A percentile compares a stretch with the other conserved stretches of the same genome.
These are phyloP conservation scores for Balanococcus diminutus DNA, from an alignment of 2,888 invertebrate species.

Conservation along the genomic window DNA sequence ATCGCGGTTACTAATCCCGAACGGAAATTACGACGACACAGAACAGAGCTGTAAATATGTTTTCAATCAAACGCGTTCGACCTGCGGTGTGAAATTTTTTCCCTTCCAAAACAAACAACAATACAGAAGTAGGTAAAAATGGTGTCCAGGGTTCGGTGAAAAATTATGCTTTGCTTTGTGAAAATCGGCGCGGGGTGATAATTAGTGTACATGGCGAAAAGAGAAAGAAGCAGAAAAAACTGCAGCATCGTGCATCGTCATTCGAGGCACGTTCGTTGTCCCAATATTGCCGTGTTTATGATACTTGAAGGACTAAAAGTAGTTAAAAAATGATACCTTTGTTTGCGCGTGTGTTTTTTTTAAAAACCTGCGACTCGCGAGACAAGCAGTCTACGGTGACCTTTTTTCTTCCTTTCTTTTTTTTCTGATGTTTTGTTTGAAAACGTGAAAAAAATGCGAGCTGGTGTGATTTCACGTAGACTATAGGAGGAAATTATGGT, in stretches of 20 bases:
- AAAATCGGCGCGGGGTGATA: neutral
- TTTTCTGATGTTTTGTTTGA: neutral
- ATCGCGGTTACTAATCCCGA: constrained; percentile 33
- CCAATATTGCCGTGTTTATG: constrained; percentile 37
- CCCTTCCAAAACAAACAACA: neutral
- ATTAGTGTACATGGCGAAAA: constrained; percentile 36
- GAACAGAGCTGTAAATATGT: constrained; percentile 26
- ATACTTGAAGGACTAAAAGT: neutral
- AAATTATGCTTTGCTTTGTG: constrained; percentile 37
- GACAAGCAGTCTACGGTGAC: constrained; percentile 41
- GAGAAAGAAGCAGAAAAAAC: neutral
- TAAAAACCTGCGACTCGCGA: neutral
- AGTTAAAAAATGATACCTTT: constrained; percentile 42
- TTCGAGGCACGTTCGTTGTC: constrained; percentile 40
- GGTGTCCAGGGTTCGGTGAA: constrained; percentile 1
- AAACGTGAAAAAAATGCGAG: neutral
- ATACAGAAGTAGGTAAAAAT: constrained; percentile 15
- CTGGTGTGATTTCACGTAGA: neutral
- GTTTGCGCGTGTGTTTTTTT: neutral
- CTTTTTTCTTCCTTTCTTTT: neutral
- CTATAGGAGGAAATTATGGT: neutral
- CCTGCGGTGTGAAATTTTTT: constrained; percentile 6
- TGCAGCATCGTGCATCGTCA: neutral
- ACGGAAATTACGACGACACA: constrained; percentile 42
- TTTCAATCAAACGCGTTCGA: neutral